Conservation (phyloP, 35 echinoderm and acorn worm species). For the Diadema setosum region DNA sequence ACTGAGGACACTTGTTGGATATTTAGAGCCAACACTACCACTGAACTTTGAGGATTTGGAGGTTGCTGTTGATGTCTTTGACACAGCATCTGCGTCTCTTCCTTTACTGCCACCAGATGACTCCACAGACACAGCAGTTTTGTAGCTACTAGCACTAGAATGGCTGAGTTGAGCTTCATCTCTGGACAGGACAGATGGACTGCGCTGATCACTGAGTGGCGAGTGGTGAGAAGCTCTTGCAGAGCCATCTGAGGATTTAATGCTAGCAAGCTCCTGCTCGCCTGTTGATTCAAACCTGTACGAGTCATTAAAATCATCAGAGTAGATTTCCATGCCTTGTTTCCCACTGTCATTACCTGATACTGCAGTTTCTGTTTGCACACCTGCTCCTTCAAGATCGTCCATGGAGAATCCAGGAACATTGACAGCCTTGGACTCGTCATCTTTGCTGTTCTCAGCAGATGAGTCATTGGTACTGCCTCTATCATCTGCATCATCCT, state of each 20-base stretch:
- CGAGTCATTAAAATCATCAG: slow-evolving; percentile 38
- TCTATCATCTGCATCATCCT: not conserved
- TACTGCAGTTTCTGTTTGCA: not conserved
- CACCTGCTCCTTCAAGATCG: not conserved
- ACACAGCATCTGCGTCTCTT: not conserved
- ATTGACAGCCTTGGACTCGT: not conserved
- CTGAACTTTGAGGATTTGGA: not conserved
- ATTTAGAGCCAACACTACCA: not conserved
- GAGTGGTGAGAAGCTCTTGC: not conserved
- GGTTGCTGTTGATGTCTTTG: not conserved
- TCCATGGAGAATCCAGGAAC: slow-evolving; percentile 51
- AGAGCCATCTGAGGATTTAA: not conserved
- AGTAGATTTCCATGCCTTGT: slow-evolving; percentile 3
- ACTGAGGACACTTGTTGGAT: not conserved
- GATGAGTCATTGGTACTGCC: not conserved
- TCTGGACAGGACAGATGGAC: not conserved
- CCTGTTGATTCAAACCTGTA: slow-evolving; percentile 20
- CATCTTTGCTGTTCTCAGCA: not conserved
- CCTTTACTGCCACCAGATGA: not conserved
- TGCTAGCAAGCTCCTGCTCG: slow-evolving; percentile 27
- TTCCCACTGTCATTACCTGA: too few relatives aligned
- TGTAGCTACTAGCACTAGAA: not conserved
- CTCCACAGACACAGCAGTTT: not conserved
- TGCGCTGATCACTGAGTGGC: not conserved
- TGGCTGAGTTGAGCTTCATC: not conserved